Evolutionary conservation across 2,113 vertebrate species (phyloP), one percentile per base, ranked within the genome.

Genomic region (Phrynosoma platyrhinos): DNA sequence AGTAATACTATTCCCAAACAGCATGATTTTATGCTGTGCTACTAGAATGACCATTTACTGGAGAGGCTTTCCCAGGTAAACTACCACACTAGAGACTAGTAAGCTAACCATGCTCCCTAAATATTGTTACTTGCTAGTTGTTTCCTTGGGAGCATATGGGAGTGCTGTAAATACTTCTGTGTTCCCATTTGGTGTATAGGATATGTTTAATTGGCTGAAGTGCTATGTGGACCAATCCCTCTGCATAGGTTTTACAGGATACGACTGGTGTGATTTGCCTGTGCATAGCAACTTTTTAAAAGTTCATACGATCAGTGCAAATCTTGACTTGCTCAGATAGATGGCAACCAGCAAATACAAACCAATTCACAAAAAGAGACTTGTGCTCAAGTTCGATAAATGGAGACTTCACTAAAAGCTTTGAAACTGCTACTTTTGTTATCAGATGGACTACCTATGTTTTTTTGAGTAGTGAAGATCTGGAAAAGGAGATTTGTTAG

Each of bases 61-160:
- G n/a, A 40, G 12, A 58, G 30, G 74, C 21, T 40, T 68, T 82
- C 27, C 21, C 62, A 47, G 42, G 74, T 30, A 69, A 76, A 4
- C 58, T n/a, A 16, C 40, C 2, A 25, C 64, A 14, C 47, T 78
- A 74, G 36, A 78, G 75, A n/a, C 52, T 10, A 21, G 36, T 36
- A 13, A 75, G 30, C 71, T 32, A 58, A 76, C 52, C 12, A 9
- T 53, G 27, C 23, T 4, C 42, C 58, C 7, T 55, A 68, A 88
- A 64, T 14, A 66, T 53, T 69, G 79, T 86, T 82, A 87, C 25
- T 9, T 53, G 3, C 74, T 42, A 53, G 55, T 69, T 68, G 36
- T n/a, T 25, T 4, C 25, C 10, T 80, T 80, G 53, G 0, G 14
- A 36, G 1, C 14, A 2, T 32, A 18, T 52, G 0, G 0, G 40